Percentiles rank a stretch among this genome's conserved stretches.
These are phyloP conservation scores for Alviniconcha marisindica DNA, from an alignment of 1,140 invertebrate species.

Conservation along the genomic window DNA sequence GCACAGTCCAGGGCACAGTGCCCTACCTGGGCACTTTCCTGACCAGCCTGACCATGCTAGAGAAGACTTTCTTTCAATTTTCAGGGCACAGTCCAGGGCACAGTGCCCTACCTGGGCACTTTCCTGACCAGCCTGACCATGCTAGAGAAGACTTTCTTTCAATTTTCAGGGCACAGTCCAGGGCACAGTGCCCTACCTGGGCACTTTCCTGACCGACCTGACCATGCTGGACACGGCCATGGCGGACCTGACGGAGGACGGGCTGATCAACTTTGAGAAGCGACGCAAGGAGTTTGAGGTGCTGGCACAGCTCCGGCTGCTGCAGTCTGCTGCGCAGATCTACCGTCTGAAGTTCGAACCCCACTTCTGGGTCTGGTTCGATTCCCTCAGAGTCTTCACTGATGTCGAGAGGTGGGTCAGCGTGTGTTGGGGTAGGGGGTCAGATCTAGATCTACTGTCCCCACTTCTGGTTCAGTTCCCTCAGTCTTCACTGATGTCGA, in stretches of 20 bases:
- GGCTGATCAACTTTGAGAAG: constrained; percentile 99
- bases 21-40: constrained; percentile 99
- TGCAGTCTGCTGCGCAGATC: constrained; percentile 96
- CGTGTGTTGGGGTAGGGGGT: not conserved
- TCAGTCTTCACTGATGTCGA: not conserved
- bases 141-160: constrained; percentile 99
- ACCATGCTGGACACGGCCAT: constrained; percentile 99
- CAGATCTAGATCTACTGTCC: too few species aligned
- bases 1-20: constrained; percentile 90
- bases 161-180: constrained; percentile 79
- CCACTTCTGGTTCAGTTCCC: not conserved
- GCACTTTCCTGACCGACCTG: constrained; percentile 98
- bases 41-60: constrained; percentile 98
- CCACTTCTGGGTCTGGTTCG: constrained; percentile 94
- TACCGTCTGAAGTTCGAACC: constrained; percentile 91
- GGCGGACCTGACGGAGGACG: constrained; percentile 83
- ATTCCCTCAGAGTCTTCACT: constrained; percentile 90
- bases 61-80: too few species aligned
- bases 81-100: constrained; percentile 84
- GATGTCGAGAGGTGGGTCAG: constrained; percentile 88
- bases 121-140: constrained; percentile 99
- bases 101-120: constrained; percentile 98
- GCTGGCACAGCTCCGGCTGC: constrained; percentile 94
- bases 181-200: constrained; percentile 98
- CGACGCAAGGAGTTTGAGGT: constrained; percentile 99